Evolutionary conservation across 2,797 vertebrate genomes (phyloP).

Genomic region (Neosilurus hyrtlii): DNA sequence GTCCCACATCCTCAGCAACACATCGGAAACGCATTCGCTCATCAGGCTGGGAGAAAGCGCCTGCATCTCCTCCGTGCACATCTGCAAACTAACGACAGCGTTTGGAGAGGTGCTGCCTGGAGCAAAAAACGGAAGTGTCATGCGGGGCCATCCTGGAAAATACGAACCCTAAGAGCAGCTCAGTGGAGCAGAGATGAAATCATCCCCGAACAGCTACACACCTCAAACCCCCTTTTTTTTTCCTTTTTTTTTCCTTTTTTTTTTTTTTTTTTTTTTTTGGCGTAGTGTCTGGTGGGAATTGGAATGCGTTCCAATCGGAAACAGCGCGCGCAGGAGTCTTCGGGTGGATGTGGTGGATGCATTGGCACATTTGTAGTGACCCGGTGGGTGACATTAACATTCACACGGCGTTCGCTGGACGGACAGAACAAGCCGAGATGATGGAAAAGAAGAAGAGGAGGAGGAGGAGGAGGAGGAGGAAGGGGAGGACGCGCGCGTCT

Average conservation of each 20-base stretch:
- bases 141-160: background rate
- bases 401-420: background rate
- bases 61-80: background rate
- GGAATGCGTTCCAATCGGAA: background rate
- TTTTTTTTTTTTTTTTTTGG: background rate
- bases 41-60: background rate
- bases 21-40: background rate
- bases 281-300: background rate
- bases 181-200: background rate
- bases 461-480: no score
- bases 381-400: background rate
- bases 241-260: background rate
- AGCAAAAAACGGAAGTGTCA: no score
- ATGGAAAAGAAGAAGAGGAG: no score
- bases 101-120: background rate
- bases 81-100: background rate
- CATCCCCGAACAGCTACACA: background rate
- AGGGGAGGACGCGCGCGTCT: background rate
- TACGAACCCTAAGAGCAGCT: background rate
- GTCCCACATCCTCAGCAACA: constrained; percentile 2
- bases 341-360: background rate
- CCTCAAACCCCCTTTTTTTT: background rate
- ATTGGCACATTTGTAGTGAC: background rate
- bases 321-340: background rate
- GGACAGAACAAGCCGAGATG: background rate